phyloP scores from a whole-genome alignment of 2,888 invertebrate species.

The Agapostemon virescens region DNA sequence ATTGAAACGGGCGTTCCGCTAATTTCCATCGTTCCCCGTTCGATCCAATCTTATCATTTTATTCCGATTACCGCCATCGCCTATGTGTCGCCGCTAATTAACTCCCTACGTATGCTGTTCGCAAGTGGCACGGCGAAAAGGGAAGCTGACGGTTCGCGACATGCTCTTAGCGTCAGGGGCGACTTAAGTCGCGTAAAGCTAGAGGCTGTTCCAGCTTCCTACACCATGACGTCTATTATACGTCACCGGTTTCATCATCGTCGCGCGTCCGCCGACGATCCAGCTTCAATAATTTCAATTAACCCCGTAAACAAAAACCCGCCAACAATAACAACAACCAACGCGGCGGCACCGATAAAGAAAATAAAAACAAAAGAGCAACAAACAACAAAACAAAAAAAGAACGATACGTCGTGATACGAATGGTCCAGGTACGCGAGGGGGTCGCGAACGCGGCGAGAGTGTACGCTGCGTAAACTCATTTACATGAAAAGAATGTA shows the following conservation, averaged over 20 bases:
- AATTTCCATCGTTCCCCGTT: slow-evolving; percentile 32
- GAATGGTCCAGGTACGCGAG: neutral
- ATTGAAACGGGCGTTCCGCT: neutral
- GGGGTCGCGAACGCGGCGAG: neutral
- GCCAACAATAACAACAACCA: neutral
- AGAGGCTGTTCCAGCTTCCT: neutral
- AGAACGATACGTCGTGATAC: neutral
- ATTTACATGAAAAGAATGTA: slow-evolving; percentile 62
- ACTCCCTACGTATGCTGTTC: slow-evolving; percentile 22
- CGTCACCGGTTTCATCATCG: neutral
- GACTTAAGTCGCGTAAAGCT: slow-evolving; percentile 20
- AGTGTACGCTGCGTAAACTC: slow-evolving; percentile 23
- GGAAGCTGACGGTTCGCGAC: slow-evolving; percentile 31
- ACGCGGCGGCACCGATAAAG: too few relatives aligned
- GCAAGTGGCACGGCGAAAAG: slow-evolving; percentile 41
- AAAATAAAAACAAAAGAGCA: neutral
- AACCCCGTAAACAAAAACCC: neutral
- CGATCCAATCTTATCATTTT: slow-evolving; percentile 27
- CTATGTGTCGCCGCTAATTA: slow-evolving; percentile 53
- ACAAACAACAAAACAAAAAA: neutral
- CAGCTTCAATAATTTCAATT: neutral
- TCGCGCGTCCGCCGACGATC: neutral
- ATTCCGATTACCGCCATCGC: slow-evolving; percentile 30
- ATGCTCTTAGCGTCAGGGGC: slow-evolving; percentile 31
- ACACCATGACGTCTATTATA: neutral